phyloP scores from a whole-genome alignment of 2,797 vertebrate species.

The Enteromius radiatus region DNA sequence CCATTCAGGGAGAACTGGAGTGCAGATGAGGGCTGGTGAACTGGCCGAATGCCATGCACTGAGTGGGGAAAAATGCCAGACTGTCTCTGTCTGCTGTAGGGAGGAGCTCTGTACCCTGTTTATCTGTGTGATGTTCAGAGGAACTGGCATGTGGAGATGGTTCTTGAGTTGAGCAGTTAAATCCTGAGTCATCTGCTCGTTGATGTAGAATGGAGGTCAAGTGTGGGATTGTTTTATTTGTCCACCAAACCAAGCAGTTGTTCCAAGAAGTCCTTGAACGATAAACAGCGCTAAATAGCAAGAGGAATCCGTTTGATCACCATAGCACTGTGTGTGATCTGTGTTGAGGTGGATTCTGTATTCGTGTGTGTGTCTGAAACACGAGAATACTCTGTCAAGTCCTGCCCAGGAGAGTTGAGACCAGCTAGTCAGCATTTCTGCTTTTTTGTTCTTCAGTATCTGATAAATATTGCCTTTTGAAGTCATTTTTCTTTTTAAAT shows the following conservation, averaged over 20 bases:
- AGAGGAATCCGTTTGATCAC: background rate
- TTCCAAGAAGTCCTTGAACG: conserved; percentile 22
- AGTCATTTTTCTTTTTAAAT: conserved; percentile 1
- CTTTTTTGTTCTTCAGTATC: conserved; percentile 26
- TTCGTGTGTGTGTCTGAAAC: conserved; percentile 48
- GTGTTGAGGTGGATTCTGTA: conserved; percentile 42
- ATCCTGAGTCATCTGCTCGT: conserved; percentile 31
- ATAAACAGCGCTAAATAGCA: background rate
- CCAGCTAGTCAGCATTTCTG: conserved; percentile 25
- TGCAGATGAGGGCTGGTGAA: conserved; percentile 10
- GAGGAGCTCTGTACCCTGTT: conserved; percentile 24
- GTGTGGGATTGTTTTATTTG: conserved; percentile 33
- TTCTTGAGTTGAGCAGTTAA: conserved; percentile 44
- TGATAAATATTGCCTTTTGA: background rate
- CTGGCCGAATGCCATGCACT: conserved; percentile 10
- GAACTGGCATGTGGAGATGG: conserved; percentile 41
- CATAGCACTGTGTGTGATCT: conserved; percentile 15
- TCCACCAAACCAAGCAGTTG: conserved; percentile 12
- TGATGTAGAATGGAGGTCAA: conserved; percentile 46
- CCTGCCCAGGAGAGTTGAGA: conserved; percentile 33
- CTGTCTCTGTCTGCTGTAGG: conserved; percentile 31
- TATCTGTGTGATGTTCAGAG: conserved; percentile 38
- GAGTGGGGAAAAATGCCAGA: conserved; percentile 17
- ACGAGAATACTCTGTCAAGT: conserved; percentile 41
- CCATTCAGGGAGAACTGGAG: conserved; percentile 26